Conservation (phyloP, 2,888 invertebrate genomes). For the Xestia xanthographa region DNA sequence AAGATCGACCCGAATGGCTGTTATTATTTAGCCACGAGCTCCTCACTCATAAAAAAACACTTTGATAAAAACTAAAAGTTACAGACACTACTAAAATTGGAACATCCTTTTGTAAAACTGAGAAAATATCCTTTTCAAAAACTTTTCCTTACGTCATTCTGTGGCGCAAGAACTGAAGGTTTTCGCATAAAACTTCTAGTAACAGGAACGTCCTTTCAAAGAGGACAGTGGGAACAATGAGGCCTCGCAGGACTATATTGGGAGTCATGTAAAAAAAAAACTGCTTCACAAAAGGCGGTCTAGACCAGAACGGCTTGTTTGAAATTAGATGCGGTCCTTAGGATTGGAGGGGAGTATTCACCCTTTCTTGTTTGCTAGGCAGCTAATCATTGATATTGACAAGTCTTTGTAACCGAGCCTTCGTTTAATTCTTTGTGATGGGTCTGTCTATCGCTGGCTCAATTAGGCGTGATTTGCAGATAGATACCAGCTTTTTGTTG, state of each 20-base stretch:
- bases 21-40: too few relatives aligned
- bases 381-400: constrained; percentile 53
- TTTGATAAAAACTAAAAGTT: background rate
- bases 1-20: too few relatives aligned
- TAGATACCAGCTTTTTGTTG: background rate
- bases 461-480: background rate
- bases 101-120: background rate
- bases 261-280: constrained; percentile 80
- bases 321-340: constrained; percentile 75
- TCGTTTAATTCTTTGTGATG: constrained; percentile 24
- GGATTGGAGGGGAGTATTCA: constrained; percentile 27
- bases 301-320: constrained; percentile 79
- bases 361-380: constrained; percentile 55
- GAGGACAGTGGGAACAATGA: constrained; percentile 80
- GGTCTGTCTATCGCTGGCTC: background rate
- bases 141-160: constrained; percentile 38
- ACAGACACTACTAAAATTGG: background rate
- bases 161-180: constrained; percentile 60
- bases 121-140: constrained; percentile 24
- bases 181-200: constrained; percentile 63
- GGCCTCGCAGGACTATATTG: constrained; percentile 78
- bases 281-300: constrained; percentile 76
- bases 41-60: too few relatives aligned
- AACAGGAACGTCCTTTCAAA: constrained; percentile 72
- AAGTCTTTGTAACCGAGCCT: constrained; percentile 15